Base-by-base conservation (phyloP, 2,113 vertebrate species). In the Sorex araneus region DNA sequence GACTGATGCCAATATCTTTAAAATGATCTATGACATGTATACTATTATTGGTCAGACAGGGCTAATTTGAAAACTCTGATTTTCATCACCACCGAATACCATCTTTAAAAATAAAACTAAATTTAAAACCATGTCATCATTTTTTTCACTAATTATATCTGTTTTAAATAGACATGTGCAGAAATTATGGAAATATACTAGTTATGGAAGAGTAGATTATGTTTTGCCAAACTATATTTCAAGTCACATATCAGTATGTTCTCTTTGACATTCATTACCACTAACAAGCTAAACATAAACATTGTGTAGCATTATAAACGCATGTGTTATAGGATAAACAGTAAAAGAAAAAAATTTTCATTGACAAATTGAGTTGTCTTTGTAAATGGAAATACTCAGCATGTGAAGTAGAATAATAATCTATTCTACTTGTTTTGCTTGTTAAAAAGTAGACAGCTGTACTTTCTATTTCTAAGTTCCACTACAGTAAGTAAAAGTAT, bases 51-150 rank as follows among this genome's bases (percentile, higher is more conserved):
- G 64, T 69, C 40, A 69, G 13, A 19, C 6, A 80, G 5, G 28
- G 18, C 30, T 71, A 87, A 90, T 34, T 50, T 50, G 28, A 87
- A 89, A 89, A 67, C 18, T 93, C 13, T 84, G 13, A 50, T 34
- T 40, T 80, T 47, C 74, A 54, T 15, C 2, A 60, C 28, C 18
- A 12, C 45, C 16, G 28, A 43, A 12, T 60, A 57, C 27, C 40
- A 3, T 6, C 57, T 67, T 45, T 79, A 34, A 80, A 85, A 64
- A 82, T 47, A 75, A 94, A 92, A 64, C 6, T 47, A 82, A 21
- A 82, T 21, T 36, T 7, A 82, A 63, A 92, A 86, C n/a, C 2
- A 19, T 8, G 13, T 0, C 7, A 30, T 82, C 45, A 76, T 34
- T 40, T 21, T 50, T 30, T 73, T 93, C 32, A 71, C 4, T 91